These are phyloP conservation scores for Papilio xuthus DNA, from an alignment of 1,140 invertebrate species.

Conservation along the genomic window DNA sequence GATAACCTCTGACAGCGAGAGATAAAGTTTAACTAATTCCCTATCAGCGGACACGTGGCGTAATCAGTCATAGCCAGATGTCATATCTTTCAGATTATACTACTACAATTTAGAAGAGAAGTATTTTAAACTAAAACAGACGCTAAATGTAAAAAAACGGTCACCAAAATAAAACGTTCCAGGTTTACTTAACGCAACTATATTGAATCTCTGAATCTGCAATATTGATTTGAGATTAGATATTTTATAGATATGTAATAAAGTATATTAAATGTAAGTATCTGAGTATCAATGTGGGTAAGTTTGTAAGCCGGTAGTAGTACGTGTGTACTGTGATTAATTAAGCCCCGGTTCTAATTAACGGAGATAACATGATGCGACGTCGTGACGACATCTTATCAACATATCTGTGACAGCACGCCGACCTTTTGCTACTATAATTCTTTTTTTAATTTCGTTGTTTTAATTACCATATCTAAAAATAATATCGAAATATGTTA, in stretches of 20 bases:
- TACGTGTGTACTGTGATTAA: background rate
- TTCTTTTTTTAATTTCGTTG: constrained; percentile 1
- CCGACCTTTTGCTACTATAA: background rate
- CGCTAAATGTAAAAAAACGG: too few species aligned
- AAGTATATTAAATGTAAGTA: too few species aligned
- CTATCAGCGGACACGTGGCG: constrained; percentile 24
- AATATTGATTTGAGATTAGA: too few species aligned
- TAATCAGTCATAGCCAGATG: background rate
- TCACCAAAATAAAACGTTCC: too few species aligned
- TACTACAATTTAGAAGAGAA: background rate
- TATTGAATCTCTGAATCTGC: too few species aligned
- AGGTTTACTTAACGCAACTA: too few species aligned
- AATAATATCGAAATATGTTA: background rate
- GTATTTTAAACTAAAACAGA: background rate
- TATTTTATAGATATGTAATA: too few species aligned
- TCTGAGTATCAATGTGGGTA: too few species aligned
- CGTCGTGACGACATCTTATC: constrained; percentile 4
- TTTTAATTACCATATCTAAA: background rate
- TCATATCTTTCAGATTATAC: constrained; percentile 13
- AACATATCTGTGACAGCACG: background rate
- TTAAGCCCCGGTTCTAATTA: background rate
- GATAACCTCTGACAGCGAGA: background rate
- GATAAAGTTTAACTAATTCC: constrained; percentile 17
- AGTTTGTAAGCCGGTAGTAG: background rate
- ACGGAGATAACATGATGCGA: background rate